Evolutionary conservation across 2,888 invertebrate species (phyloP).

Genomic region (Hemistola chrysoprasaria): DNA sequence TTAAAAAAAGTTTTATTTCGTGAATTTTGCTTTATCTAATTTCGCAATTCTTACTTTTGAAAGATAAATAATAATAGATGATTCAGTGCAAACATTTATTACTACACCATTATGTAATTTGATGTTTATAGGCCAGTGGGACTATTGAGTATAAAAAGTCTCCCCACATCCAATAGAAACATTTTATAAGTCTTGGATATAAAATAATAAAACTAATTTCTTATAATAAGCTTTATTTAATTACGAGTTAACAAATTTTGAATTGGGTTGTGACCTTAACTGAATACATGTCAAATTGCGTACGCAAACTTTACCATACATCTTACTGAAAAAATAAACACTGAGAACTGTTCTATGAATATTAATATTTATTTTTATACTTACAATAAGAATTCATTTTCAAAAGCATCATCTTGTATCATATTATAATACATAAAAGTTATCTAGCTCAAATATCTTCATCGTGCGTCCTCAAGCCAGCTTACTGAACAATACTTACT

Average conservation of each 20-base stretch:
- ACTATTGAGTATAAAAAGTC: too few species aligned
- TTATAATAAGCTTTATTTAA: slow-evolving; percentile 83
- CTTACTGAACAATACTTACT: slow-evolving; percentile 70
- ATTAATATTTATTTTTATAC: slow-evolving; percentile 77
- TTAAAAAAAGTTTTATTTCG: too few species aligned
- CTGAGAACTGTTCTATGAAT: slow-evolving; percentile 79
- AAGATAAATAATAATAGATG: too few species aligned
- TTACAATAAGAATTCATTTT: slow-evolving; percentile 80
- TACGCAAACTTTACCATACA: slow-evolving; percentile 70
- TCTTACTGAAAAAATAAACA: slow-evolving; percentile 78
- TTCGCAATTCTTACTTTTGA: too few species aligned
- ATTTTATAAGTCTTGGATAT: too few species aligned
- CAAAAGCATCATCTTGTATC: slow-evolving; percentile 73
- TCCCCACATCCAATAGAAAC: too few species aligned
- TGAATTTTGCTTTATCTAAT: too few species aligned
- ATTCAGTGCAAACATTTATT: too few species aligned
- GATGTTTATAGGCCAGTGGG: too few species aligned
- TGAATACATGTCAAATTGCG: slow-evolving; percentile 79
- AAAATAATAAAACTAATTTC: slow-evolving; percentile 73
- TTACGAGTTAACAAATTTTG: slow-evolving; percentile 83
- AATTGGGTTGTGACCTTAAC: slow-evolving; percentile 82
- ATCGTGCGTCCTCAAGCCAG: slow-evolving; percentile 68
- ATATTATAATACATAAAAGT: slow-evolving; percentile 72
- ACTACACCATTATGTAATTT: too few species aligned
- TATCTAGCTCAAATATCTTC: slow-evolving; percentile 70